Evolutionary conservation across 2,113 vertebrate genomes (phyloP), one percentile per base, ranked within the genome.

Genomic region (Atherinomorus stipes): DNA sequence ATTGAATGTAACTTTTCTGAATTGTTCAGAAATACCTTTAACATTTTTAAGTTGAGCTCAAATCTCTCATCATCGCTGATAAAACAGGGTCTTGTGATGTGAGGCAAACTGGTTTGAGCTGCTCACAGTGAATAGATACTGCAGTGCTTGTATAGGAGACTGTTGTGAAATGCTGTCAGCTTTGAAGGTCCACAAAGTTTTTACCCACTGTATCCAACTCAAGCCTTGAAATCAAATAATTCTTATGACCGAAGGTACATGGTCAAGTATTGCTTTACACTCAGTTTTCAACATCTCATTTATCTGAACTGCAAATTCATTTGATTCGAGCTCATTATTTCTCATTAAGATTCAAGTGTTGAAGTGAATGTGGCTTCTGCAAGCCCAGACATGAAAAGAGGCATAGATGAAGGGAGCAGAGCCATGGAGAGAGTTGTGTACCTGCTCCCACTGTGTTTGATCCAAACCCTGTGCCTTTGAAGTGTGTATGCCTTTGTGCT

Each of bases 341-440:
- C 83, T 67, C 68, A 89, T 89, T 89, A 88, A 80, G 64, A 88
- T 89, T 91, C 84, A 83, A 87, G 84, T 64, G 80, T 87, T 84
- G 81, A 64, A 73, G 61, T 76, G 78, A 85, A 85, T 86, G 76
- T 83, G 85, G 70, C 81, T 87, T 71, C 84, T 90, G 84, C 72
- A 50, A 86, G 86, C 74, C 58, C 21, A 67, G 82, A 92, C 90
- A 85, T 93, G 81, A 93, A 93, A 93, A 83, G 87, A 87, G 66
- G 40, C 21, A 40, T 71, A 85, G 88, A 88, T 92, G 89, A 91
- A 90, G 88, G 84, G 84, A 92, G 64, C 34, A 23, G 79, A 75
- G 85, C 83, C 85, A 80, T 49, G 74, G 80, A 78, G 85, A 84
- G 77, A 85, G 76, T 85, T 88, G 85, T 78, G 84, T 87, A 86